A percentile compares a stretch with the other conserved stretches of the same genome.
These are phyloP conservation scores for Ciconia boyciana DNA, from an alignment of 2,113 vertebrate species.

Conservation along the genomic window DNA sequence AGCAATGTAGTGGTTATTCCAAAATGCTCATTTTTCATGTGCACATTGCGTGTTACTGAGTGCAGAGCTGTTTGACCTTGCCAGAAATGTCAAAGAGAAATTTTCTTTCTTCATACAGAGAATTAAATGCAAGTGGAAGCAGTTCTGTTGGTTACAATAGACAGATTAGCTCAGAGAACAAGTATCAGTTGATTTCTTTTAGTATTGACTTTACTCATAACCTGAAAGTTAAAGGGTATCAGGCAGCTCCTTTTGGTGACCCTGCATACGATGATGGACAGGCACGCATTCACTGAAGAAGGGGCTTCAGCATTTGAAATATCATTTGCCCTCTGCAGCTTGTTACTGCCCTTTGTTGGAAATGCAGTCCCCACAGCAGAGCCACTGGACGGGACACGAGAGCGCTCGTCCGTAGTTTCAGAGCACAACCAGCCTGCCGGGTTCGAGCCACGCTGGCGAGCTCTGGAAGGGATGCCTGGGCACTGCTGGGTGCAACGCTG, in stretches of 20 bases:
- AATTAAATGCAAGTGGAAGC: not conserved
- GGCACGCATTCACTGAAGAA: not conserved
- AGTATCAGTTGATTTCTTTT: not conserved
- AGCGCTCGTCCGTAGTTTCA: not conserved
- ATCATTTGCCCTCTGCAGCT: not conserved
- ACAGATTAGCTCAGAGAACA: not conserved
- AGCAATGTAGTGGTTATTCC: not conserved
- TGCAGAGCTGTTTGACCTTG: not conserved
- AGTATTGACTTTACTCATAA: not conserved
- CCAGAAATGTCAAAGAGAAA: not conserved
- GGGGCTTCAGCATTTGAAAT: not conserved
- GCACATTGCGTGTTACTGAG: not conserved
- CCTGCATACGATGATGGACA: not conserved
- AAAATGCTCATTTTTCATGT: not conserved
- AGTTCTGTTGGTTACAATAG: not conserved
- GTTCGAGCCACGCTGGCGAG: accelerated
- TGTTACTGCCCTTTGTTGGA: not conserved
- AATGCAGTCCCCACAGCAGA: not conserved
- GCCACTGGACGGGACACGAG: not conserved
- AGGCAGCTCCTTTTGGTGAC: not conserved
- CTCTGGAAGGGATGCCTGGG: not conserved
- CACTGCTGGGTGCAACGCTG: accelerated
- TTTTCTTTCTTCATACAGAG: not conserved
- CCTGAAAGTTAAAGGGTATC: not conserved
- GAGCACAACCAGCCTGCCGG: not conserved